Evolutionary conservation across 2,113 vertebrate genomes (phyloP).

Genomic region (Cyrtonyx montezumae): DNA sequence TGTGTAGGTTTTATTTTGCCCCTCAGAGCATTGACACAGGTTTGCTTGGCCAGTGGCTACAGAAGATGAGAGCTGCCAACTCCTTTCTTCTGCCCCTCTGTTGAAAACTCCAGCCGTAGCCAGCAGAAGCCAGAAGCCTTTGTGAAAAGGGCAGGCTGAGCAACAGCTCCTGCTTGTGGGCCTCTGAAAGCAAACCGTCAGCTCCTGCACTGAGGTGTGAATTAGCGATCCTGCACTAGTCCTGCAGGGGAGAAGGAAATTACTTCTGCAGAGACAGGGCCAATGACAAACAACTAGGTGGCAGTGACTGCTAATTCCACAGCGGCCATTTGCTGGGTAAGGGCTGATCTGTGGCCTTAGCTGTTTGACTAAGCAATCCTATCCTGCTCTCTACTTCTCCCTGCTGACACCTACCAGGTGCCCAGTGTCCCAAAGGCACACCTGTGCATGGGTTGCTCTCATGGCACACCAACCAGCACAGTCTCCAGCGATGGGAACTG

Average conservation of each 20-base stretch:
- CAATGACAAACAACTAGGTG: background rate
- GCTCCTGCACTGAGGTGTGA: background rate
- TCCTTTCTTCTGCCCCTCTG: constrained; percentile 15
- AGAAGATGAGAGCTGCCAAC: constrained; percentile 31
- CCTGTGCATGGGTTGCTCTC: background rate
- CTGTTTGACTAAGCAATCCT: background rate
- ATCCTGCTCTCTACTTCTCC: background rate
- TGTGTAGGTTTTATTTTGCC: constrained; percentile 52
- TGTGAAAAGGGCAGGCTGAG: background rate
- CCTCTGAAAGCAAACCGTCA: background rate
- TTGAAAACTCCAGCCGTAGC: constrained; percentile 3
- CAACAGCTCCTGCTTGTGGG: rapidly evolving
- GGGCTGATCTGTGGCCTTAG: background rate
- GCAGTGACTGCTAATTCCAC: background rate
- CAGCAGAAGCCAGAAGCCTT: constrained; percentile 30
- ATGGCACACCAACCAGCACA: background rate
- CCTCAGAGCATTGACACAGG: constrained; percentile 40
- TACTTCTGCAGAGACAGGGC: background rate
- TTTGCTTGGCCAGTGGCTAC: background rate
- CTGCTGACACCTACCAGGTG: background rate
- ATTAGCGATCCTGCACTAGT: background rate
- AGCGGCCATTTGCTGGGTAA: background rate
- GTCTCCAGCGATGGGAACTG: background rate
- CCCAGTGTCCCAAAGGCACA: background rate
- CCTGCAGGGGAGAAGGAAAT: background rate